Base-by-base conservation (phyloP, 2,888 invertebrate species). In the Caprella mutica region DNA sequence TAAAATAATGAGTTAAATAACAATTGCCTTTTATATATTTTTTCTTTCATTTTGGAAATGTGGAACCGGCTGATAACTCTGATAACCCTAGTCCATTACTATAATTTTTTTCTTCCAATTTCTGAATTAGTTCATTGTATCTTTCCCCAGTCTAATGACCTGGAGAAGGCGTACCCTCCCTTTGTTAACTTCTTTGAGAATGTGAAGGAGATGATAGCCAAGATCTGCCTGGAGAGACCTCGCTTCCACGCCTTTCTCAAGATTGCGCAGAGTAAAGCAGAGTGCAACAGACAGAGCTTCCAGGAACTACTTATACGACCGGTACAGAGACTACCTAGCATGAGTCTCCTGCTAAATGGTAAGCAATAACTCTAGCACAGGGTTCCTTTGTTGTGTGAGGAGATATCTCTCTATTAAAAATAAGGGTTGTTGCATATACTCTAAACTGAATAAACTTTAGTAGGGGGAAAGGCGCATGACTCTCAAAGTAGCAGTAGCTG, bases 131-230 rank as follows among this genome's bases (percentile, higher is more conserved):
- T n/a, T n/a, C 14, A 5, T 6, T 40, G n/a, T 33, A 40, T 40
- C 21, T 9, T 35, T 12, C 55, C 56, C n/a, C 64, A 64, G 58
- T 65, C 59, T 24, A 48, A 51, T 9, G 84, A 86, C 55, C 78
- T 97, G 71, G 80, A 86, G 67, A 92, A 89, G 75, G 89, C 92
- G 1, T 98, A 98, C 77, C 96, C 96, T 63, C 92, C 94, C 21
- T 98, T 93, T 76, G 87, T 98, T 55, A 98, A 98, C 77, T 96
- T 89, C 77, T 96, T 94, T 74, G 96, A 97, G 74, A 88, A 90
- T 73, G 91, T 92, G 75, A 93, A 93, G 75, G 90, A 92, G 71
- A 87, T 88, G 77, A 80, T 98, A 71, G 78, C 82, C 69, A 82
- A 84, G 71, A 94, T 93, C 77, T 93, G 93, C 77, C 82, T 82